Conservation (phyloP, 2,797 vertebrate species). For the Cirrhinus mrigala region DNA sequence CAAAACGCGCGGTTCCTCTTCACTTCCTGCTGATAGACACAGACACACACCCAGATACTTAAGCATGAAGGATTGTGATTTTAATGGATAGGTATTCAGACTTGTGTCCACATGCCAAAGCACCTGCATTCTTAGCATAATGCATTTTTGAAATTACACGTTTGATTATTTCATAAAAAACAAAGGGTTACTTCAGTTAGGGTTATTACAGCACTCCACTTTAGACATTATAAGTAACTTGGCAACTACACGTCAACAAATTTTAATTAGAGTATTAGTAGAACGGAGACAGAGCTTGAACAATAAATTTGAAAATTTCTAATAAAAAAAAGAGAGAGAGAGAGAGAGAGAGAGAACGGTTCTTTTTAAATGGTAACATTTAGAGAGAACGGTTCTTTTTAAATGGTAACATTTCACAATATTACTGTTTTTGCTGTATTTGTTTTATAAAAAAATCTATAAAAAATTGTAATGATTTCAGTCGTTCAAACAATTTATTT, state of each 20-base stretch:
- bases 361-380: too few species aligned
- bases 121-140: not conserved
- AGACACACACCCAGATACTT: constrained; percentile 10
- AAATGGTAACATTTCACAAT: too few species aligned
- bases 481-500: not conserved
- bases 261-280: not conserved
- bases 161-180: not conserved
- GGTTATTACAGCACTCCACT: not conserved
- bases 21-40: constrained; percentile 57
- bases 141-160: not conserved
- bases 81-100: constrained; percentile 50
- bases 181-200: not conserved
- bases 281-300: not conserved
- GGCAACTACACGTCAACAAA: not conserved
- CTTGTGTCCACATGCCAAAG: constrained; percentile 65
- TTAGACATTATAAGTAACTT: not conserved
- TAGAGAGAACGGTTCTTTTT: not conserved
- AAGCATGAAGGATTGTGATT: constrained; percentile 15
- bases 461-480: not conserved
- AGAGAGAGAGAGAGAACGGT: too few species aligned
- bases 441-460: not conserved
- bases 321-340: too few species aligned
- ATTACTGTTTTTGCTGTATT: not conserved
- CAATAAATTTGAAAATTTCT: too few species aligned
- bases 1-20: constrained; percentile 51